phyloP scores from a whole-genome alignment of 2,888 invertebrate species.

The Arrhopalites spinosus region DNA sequence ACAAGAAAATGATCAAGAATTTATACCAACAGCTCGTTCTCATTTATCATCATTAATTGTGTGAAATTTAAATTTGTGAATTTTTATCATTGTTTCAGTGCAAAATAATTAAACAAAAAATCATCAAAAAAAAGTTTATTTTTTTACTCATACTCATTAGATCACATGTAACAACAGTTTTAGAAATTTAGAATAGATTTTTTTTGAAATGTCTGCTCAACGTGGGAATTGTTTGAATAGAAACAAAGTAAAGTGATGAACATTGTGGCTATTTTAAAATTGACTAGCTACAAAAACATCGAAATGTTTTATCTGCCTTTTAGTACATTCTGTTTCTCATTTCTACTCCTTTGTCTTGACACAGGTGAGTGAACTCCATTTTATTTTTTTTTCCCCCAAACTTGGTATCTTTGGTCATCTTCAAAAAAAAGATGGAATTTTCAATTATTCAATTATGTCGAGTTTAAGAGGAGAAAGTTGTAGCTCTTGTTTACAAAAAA shows the following conservation, averaged over 20 bases:
- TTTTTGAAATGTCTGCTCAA: neutral
- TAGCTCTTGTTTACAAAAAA: neutral
- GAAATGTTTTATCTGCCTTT: slow-evolving; percentile 31
- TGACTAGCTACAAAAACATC: neutral
- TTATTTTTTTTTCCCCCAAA: neutral
- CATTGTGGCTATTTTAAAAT: neutral
- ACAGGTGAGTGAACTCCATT: slow-evolving; percentile 19
- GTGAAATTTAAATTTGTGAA: no score
- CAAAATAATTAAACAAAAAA: no score
- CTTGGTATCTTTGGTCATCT: neutral
- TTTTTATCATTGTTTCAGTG: no score
- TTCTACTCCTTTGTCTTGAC: slow-evolving; percentile 23
- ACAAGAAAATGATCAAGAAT: no score
- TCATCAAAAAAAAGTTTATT: no score
- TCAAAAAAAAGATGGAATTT: neutral
- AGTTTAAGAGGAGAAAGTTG: neutral
- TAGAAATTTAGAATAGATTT: neutral
- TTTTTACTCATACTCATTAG: no score
- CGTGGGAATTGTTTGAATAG: neutral
- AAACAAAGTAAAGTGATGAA: no score
- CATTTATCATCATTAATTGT: no score
- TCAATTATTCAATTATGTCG: neutral
- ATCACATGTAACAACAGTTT: no score
- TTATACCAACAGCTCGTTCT: no score
- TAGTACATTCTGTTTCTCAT: slow-evolving; percentile 17